These are phyloP conservation scores for Tenualosa ilisha DNA, from an alignment of 2,797 vertebrate species.

Conservation along the genomic window DNA sequence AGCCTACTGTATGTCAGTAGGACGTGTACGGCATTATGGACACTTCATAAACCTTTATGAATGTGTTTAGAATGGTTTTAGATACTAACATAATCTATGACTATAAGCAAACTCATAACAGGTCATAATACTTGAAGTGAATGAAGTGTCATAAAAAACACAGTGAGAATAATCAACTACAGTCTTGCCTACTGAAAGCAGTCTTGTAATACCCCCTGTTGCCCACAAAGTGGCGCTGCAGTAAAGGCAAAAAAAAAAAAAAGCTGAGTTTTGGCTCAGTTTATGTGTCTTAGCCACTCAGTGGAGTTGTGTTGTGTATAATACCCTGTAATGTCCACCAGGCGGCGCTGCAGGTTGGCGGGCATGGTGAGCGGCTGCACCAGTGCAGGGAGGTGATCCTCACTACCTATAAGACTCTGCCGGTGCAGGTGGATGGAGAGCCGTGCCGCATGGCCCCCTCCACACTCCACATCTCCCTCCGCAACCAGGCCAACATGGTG, in stretches of 20 bases:
- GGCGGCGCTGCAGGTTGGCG: constrained; percentile 96
- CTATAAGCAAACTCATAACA: background rate
- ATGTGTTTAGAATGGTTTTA: too few species aligned
- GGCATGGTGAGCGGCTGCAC: constrained; percentile 92
- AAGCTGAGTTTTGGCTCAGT: too few species aligned
- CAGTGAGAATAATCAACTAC: too few species aligned
- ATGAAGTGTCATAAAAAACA: too few species aligned
- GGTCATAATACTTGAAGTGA: too few species aligned
- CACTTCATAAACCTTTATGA: too few species aligned
- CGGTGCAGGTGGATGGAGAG: constrained; percentile 96
- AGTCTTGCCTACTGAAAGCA: too few species aligned
- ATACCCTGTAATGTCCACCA: constrained; percentile 56
- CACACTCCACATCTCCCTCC: constrained; percentile 89
- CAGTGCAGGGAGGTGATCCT: constrained; percentile 95
- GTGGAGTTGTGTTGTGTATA: background rate
- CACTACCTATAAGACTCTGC: constrained; percentile 93
- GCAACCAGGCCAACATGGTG: constrained; percentile 99
- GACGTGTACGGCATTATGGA: too few species aligned
- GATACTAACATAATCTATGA: background rate
- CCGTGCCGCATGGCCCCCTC: constrained; percentile 92
- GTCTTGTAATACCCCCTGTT: too few species aligned
- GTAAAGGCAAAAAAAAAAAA: too few species aligned
- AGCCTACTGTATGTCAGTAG: too few species aligned
- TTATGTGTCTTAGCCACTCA: background rate
- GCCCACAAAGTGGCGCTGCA: too few species aligned